phyloP scores from a whole-genome alignment of 1,140 invertebrate species.

The Drosophila simulans region DNA sequence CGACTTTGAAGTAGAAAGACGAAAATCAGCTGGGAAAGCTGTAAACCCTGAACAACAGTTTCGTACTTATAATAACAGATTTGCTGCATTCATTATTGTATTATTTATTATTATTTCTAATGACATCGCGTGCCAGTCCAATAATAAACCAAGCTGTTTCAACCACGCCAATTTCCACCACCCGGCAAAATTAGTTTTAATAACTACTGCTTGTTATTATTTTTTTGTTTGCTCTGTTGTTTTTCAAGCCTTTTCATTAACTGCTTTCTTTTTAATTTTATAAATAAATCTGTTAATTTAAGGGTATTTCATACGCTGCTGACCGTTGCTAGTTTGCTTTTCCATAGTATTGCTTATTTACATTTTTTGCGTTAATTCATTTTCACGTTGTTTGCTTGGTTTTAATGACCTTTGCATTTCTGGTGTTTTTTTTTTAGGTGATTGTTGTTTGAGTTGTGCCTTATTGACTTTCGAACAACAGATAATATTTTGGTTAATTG shows the following conservation, averaged over 20 bases:
- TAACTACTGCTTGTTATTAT: constrained; percentile 22
- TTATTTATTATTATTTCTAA: constrained; percentile 64
- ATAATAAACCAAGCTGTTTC: constrained; percentile 1
- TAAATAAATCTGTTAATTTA: not conserved
- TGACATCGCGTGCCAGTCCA: constrained; percentile 57
- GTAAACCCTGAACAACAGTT: too few species aligned
- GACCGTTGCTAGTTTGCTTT: constrained; percentile 1
- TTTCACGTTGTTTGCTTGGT: constrained; percentile 34
- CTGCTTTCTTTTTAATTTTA: not conserved
- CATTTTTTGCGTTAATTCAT: constrained; percentile 19
- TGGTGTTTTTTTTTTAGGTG: not conserved
- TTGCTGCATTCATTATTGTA: constrained; percentile 47
- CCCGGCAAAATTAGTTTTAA: constrained; percentile 35
- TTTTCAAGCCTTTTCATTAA: not conserved
- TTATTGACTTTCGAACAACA: constrained; percentile 52
- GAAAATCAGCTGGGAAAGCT: too few species aligned
- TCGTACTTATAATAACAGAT: constrained; percentile 32
- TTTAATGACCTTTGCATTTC: constrained; percentile 54
- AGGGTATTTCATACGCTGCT: constrained; percentile 2
- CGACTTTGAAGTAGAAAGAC: not conserved
- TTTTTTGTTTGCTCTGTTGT: constrained; percentile 9
- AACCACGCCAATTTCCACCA: not conserved
- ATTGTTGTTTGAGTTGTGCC: not conserved
- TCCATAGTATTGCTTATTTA: constrained; percentile 18
- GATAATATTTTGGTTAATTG: constrained; percentile 24